Base-by-base conservation (phyloP, 2,797 vertebrate species). In the Cyclopterus lumpus region DNA sequence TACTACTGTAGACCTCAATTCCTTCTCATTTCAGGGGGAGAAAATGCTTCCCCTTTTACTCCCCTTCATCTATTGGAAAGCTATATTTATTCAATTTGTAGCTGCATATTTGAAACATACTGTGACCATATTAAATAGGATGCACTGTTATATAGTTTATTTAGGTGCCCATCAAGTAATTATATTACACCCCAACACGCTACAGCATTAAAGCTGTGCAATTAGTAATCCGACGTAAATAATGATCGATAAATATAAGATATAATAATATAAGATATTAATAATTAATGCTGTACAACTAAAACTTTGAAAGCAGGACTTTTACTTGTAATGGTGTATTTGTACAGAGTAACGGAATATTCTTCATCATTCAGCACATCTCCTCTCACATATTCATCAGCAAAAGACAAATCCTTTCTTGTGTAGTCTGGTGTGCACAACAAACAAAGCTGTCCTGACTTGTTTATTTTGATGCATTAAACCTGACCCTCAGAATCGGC, bases 391-490 rank as follows among this genome's bases (percentile, higher is more conserved):
- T 58, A 85, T 65, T 81, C 79, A 71, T 80, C 71, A 15, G 73
- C 67, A 71, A 67, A 80, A 70, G 58, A 28, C 64, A 64, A 79
- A 77, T 65, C 57, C 73, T 79, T 51, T 75, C 42, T 75, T 86
- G 80, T 90, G 71, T 83, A 75, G 79, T 84, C 88, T 90, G 82
- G 49, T 65, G 73, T 6, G 12, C 75, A 78, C 82, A 91, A 83
- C 84, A 88, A 90, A 89, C 83, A 90, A 88, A 77, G 73, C 73
- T 67, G 72, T 42, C 82, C 83, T 71, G 67, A 78, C 79, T 83
- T 88, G 79, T 89, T 92, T 93, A 90, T 90, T 88, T 84, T 89
- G 88, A 90, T 83, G 87, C 81, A 92, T 91, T 92, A 86, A 90
- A 93, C 86, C 87, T 86, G 85, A 91, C 86, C 87, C 81, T 86